These are phyloP conservation scores for Coccyzus lansbergi DNA, from an alignment of 2,797 vertebrate species.

Conservation along the genomic window DNA sequence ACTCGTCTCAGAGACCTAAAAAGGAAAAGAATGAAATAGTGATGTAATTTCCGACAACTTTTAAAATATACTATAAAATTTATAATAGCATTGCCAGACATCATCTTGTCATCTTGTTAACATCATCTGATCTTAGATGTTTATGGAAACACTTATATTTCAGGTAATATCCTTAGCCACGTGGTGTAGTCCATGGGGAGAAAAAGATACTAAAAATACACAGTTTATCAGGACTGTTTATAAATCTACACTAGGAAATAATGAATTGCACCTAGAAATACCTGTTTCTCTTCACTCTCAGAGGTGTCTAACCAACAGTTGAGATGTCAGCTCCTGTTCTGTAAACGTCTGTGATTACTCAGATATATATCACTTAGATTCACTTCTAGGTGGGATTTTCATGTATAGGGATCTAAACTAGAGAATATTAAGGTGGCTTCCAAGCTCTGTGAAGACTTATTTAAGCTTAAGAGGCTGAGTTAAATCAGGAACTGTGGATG, in stretches of 20 bases:
- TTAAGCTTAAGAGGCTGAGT: background rate
- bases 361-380: background rate
- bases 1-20: conserved; percentile 39
- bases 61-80: background rate
- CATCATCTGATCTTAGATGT: background rate
- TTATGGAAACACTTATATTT: background rate
- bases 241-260: background rate
- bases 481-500: background rate
- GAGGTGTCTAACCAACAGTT: background rate
- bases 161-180: background rate
- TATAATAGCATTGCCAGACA: background rate
- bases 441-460: background rate
- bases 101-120: too few species aligned
- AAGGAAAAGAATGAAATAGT: conserved; percentile 5
- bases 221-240: background rate
- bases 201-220: background rate
- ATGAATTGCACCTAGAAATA: background rate
- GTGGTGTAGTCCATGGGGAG: background rate
- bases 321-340: background rate
- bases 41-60: conserved; percentile 15
- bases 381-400: background rate
- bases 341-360: background rate
- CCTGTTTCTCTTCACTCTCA: background rate
- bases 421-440: background rate
- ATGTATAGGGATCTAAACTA: background rate